Base-by-base conservation (phyloP, 2,888 invertebrate species). In the Xestia rhomboidea region DNA sequence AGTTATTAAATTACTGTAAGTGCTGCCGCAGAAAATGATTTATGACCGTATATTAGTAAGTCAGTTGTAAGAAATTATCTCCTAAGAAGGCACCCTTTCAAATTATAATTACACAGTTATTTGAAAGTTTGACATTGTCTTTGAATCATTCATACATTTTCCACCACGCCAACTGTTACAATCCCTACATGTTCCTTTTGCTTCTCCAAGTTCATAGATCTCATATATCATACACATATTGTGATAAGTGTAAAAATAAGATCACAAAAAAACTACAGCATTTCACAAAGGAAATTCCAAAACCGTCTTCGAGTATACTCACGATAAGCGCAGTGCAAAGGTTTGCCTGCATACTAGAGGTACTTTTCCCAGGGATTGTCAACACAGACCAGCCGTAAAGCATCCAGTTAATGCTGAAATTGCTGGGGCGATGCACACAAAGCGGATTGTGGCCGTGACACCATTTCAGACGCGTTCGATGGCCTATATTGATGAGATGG, bases 391-490 rank as follows among this genome's bases (percentile, higher is more conserved):
- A 76, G 46, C 74, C 76, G 68, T 83, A 77, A 80, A 83, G 80
- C 77, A 76, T 72, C 63, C 62, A 69, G 86, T 83, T 73, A 84
- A 77, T 84, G 60, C 74, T 78, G 70, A 81, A 85, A 84, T 86
- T 75, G 75, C 75, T 81, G 62, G 72, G 54, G 38, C 74, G 77
- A 66, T 83, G 74, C 81, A 84, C 87, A 80, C 87, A 81, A 84
- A 87, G 76, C 76, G 68, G 78, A 75, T 86, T 78, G 76, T 69
- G 79, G 69, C 77, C 74, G 79, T 87, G 82, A 83, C 81, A 86
- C 77, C 80, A 82, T 82, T 84, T 83, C 79, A 72, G 81, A 73
- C 68, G 51, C 75, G 69, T 68, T 77, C 68, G 57, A 83, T 83
- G 76, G 54, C 71, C 72, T 67, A 81, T 83, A 75, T 80, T 70